Base-by-base conservation (phyloP, 2,888 invertebrate genomes). In the Sarcophaga subvicina region DNA sequence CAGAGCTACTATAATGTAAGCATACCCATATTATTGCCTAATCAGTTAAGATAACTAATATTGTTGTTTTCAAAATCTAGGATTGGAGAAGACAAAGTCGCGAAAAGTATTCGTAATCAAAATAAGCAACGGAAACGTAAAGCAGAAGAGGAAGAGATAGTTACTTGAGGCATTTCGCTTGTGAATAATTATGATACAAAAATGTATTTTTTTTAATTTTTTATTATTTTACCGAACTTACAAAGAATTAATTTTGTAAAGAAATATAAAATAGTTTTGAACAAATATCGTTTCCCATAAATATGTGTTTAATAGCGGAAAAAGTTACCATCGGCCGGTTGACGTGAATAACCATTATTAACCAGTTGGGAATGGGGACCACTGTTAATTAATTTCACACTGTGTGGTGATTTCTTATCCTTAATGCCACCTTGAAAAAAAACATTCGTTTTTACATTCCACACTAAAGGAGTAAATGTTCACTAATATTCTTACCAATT, bases 281-380 rank as follows among this genome's bases (percentile, higher is more conserved):
- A 37, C 37, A 37, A 37, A 37, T 10, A 37, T 37, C 37, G 37
- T 37, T 37, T 37, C 37, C 8, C 6, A 37, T 37, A 37, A 37
- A 37, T 37, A 37, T 37, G 10, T 2, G 37, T 37, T 91, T 94
- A 96, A 91, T 96, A 96, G 91, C 96, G 96, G 94, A 96, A 96
- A 86, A 95, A 95, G 73, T 95, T 96, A 89, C 96, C 96, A 89
- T 96, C 97, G 66, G 96, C 96, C 10, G 96, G 95, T 93, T 97
- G 97, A 89, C 97, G 95, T 83, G 96, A 96, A 93, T 95, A 97
- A 3, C 97, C 97, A 86, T 96, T 96, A 92, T 97, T 97, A 37
- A 97, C 97, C 93, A 96, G 95, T 88, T 97, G 96, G 17, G 96
- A 96, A 92, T 97, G 97, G 60, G 96, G 96, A 5, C 97, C 96